Evolutionary conservation across 1,140 invertebrate species (phyloP).

Genomic region (Formica exsecta): DNA sequence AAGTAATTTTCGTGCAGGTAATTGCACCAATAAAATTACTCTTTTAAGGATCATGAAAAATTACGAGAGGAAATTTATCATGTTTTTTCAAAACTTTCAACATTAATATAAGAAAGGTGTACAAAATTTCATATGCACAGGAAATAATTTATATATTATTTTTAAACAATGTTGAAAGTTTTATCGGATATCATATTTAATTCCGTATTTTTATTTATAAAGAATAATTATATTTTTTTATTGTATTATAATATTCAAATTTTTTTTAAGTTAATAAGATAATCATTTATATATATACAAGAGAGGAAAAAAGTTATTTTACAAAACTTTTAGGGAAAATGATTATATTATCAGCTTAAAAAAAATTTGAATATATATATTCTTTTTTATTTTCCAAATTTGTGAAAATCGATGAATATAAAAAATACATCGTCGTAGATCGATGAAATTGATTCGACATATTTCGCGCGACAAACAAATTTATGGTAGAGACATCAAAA

Average conservation of each 20-base stretch:
- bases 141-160: neutral
- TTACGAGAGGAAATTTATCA: constrained; percentile 11
- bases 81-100: neutral
- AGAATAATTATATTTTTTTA: neutral
- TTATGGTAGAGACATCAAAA: constrained; percentile 77
- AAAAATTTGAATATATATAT: neutral
- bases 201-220: neutral
- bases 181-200: neutral
- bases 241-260: neutral
- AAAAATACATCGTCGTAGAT: neutral
- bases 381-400: neutral
- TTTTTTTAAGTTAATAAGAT: neutral
- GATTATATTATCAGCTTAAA: too few relatives aligned
- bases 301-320: too few relatives aligned
- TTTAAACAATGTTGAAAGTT: neutral
- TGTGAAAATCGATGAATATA: neutral
- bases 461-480: constrained; percentile 29
- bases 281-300: neutral
- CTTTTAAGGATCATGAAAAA: constrained; percentile 5
- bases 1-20: constrained; percentile 29
- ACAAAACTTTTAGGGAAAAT: too few relatives aligned
- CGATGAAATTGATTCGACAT: neutral
- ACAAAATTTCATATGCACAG: neutral
- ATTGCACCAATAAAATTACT: constrained; percentile 2
- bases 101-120: neutral